Percentiles rank a stretch among this genome's conserved stretches.
These are phyloP conservation scores for Apotomis betuletana DNA, from an alignment of 2,888 invertebrate genomes.

Conservation along the genomic window DNA sequence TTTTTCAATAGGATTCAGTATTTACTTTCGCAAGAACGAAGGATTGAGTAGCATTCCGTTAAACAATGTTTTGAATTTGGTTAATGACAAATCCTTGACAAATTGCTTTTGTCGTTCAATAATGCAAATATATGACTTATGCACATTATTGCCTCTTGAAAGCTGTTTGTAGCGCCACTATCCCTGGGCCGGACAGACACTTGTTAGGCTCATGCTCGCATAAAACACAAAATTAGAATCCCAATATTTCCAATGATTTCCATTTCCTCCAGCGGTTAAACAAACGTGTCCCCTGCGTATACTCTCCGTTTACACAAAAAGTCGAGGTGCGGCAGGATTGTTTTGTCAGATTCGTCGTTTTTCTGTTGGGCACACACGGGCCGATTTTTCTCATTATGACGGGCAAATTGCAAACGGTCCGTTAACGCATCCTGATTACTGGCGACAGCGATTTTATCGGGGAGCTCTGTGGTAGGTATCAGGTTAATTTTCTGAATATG, in stretches of 20 bases:
- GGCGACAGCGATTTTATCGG: conserved; percentile 49
- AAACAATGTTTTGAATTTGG: no score
- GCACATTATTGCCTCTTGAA: no score
- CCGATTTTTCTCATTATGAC: conserved; percentile 50
- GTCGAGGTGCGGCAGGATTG: background rate
- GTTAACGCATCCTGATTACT: conserved; percentile 47
- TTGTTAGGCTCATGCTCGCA: background rate
- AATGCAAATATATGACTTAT: no score
- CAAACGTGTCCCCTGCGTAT: conserved; percentile 44
- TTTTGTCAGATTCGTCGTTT: background rate
- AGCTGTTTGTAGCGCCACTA: no score
- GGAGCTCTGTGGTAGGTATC: conserved; percentile 31
- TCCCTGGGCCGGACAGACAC: no score
- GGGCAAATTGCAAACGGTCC: conserved; percentile 47
- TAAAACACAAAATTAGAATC: conserved; percentile 28
- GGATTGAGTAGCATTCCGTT: no score
- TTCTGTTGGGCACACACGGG: conserved; percentile 1
- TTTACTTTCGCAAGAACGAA: no score
- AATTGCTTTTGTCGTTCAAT: no score
- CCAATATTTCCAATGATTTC: conserved; percentile 48
- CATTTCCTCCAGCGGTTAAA: conserved; percentile 39
- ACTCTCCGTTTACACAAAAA: background rate
- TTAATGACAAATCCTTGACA: no score
- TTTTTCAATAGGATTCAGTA: no score
- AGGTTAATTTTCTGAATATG: conserved; percentile 1